Evolutionary conservation across 92 coral and sea anemone genomes (phyloP).

Genomic region (Epizoanthus stellaris): DNA sequence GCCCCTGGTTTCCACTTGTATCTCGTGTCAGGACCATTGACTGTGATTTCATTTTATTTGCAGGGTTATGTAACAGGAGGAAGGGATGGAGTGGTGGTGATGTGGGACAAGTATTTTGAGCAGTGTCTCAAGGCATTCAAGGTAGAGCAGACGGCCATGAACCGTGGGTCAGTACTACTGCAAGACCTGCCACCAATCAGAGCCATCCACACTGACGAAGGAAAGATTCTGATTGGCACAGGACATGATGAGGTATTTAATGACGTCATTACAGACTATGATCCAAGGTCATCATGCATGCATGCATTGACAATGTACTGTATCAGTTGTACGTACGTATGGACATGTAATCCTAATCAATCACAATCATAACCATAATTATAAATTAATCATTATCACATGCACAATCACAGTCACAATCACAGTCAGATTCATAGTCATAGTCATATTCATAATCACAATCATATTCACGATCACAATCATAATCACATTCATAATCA

Average conservation of each 20-base stretch:
- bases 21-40: not conserved
- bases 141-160: constrained; percentile 90
- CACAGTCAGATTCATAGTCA: too few relatives aligned
- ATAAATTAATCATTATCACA: too few relatives aligned
- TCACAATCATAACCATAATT: too few relatives aligned
- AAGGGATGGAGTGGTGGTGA: constrained; percentile 92
- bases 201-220: constrained; percentile 89
- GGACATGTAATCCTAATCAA: too few relatives aligned
- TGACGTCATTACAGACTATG: not conserved
- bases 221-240: constrained; percentile 93
- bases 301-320: too few relatives aligned
- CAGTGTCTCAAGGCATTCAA: constrained; percentile 94
- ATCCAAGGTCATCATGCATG: too few relatives aligned
- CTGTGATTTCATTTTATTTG: constrained; percentile 1
- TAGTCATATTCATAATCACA: too few relatives aligned
- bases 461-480: too few relatives aligned
- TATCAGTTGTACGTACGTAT: too few relatives aligned
- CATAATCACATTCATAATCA: too few relatives aligned
- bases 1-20: not conserved
- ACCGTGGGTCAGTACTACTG: constrained; percentile 88
- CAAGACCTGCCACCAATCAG: constrained; percentile 96
- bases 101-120: constrained; percentile 95
- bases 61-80: constrained; percentile 99
- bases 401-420: too few relatives aligned
- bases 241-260: constrained; percentile 91